A percentile compares a stretch with the other conserved stretches of the same genome.
phyloP scores from a whole-genome alignment of 1,140 invertebrate genomes.

The Hylaeus volcanicus region DNA sequence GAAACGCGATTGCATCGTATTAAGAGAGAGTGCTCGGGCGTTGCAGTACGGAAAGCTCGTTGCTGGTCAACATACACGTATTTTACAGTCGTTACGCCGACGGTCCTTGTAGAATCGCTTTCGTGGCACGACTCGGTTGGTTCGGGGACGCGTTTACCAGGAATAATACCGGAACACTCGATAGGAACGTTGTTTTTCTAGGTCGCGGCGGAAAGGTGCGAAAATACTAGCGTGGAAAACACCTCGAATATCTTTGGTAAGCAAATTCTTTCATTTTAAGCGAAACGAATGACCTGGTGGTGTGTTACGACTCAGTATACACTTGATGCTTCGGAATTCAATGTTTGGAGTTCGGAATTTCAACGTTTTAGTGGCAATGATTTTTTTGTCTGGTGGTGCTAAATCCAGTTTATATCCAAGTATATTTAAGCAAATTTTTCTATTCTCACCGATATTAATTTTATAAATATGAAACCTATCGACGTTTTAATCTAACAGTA shows the following conservation, averaged over 20 bases:
- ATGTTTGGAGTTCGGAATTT: too few species aligned
- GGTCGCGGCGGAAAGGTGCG: neutral
- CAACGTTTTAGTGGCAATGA: too few species aligned
- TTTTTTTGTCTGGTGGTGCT: too few species aligned
- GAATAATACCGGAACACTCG: slow-evolving; percentile 2
- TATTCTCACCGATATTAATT: too few species aligned
- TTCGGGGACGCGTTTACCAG: neutral
- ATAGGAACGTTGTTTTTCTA: neutral
- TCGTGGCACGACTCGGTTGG: neutral
- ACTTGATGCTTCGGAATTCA: too few species aligned
- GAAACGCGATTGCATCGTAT: slow-evolving; percentile 49
- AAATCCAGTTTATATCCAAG: too few species aligned
- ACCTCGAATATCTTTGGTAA: neutral
- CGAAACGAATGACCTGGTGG: neutral
- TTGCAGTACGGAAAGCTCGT: neutral
- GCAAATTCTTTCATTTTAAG: neutral
- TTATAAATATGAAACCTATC: too few species aligned
- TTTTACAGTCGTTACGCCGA: slow-evolving; percentile 16
- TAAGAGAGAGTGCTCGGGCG: slow-evolving; percentile 18
- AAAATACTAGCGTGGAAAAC: neutral
- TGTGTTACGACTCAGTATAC: neutral
- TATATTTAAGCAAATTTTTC: too few species aligned
- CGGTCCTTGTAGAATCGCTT: neutral
- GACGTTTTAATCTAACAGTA: too few species aligned
- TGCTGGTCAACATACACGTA: slow-evolving; percentile 2